Evolutionary conservation across 2,888 invertebrate species (phyloP), one percentile per base, ranked within the genome.

Genomic region (Eupithecia subumbrata): DNA sequence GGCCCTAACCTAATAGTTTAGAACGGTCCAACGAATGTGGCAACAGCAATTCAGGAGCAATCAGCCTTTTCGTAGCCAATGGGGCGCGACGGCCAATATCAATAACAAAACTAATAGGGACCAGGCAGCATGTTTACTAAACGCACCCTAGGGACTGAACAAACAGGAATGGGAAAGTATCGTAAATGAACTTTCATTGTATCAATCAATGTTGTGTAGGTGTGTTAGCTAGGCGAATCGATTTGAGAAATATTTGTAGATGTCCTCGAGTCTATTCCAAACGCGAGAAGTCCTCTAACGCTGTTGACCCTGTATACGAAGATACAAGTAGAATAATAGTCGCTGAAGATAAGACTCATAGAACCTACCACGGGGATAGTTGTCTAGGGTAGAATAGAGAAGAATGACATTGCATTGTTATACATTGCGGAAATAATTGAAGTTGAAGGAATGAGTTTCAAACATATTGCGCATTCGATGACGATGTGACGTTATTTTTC

Each of bases 71-170:
- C 72, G 77, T 75, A 78, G 73, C 78, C 81, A 80, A 81, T 81
- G 81, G 77, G 71, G 73, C 81, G 80, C 69, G 75, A 80, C 81
- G 75, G 69, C 77, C 80, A 80, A 80, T 81, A 81, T 80, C 81
- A 81, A 81, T 81, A 78, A 77, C 81, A 71, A 68, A 75, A 77
- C 77, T 77, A 72, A 77, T 70, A 68, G 74, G 60, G 73, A 74
- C 67, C 72, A 72, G 64, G 48, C 71, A 69, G 48, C 71, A 70
- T 73, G 77, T 75, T 72, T 72, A 74, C 71, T 11, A 64, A 71
- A 69, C 73, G 68, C 71, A 60, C 76, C 76, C 76, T 11, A 56
- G 67, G 48, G 68, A 68, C 12, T 30, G 64, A 68, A 68, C 76
- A 71, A 76, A 73, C 60, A 76, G 9, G 9, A 40, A 63, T 45